Base-by-base conservation (phyloP, 1,140 invertebrate species). In the Saccostrea cuccullata region DNA sequence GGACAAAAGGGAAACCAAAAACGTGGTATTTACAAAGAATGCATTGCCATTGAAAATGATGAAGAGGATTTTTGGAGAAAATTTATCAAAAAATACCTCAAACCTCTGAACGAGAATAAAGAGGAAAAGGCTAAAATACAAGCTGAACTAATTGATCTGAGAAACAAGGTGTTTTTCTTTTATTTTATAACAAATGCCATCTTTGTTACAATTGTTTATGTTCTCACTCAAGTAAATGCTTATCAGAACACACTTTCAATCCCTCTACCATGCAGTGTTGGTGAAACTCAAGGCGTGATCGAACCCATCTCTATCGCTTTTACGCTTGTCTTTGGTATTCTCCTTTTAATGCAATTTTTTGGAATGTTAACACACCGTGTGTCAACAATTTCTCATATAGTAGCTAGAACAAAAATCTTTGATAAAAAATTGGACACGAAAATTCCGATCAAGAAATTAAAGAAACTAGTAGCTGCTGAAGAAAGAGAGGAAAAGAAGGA, bases 351-450 rank as follows among this genome's bases (percentile, higher is more conserved):
- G 91, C 98, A 99, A 94, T 99, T 99, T 94, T 96, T 97, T 84
- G 98, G 98, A 89, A 99, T 99, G 98, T 96, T 99, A 95, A 98
- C 99, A 96, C 98, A 99, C 97, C 97, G 98, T 91, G 99, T 99
- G 93, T 98, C 98, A 92, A 99, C 99, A 6, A 95, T 99, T 70
- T 98, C 98, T 0, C 99, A 99, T 94, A 99, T 99, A 92, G 96
- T 99, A 92, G 97, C 98, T 20, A 98, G 98, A 1, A 99, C 98
- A 15, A 55, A 84, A 56, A 55, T 84, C 12, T 82, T 30, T 67
- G 17, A 23, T 67, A 67, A 20, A n/a, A 20, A 67, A 67, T 23
- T 67, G 8, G 60, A 67, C 17, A 67, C 15, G 20, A 17, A 67
- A 23, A 67, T 9, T 8, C 60, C 60, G 20, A 20, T 20, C 23